Evolutionary conservation across 2,888 invertebrate species (phyloP), one percentile per base, ranked within the genome.

Genomic region (Sycophila texana): DNA sequence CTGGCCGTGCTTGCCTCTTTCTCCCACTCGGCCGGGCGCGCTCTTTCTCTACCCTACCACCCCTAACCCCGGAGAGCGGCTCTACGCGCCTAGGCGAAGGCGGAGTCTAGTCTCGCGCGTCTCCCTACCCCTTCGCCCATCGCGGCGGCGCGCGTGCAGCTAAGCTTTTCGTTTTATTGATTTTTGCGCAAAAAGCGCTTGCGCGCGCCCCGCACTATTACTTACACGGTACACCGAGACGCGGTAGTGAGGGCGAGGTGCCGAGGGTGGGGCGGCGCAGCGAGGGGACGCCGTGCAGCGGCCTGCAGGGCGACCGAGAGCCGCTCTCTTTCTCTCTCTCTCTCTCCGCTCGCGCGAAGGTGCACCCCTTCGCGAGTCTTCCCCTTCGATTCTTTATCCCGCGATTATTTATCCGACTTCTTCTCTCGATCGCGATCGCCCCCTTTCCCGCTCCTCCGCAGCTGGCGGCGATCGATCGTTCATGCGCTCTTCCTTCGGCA

Each of bases 91-190:
- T 89, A 89, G 89, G 87, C 86, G 89, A 90, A 90, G 90, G 90
- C 90, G 90, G 90, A 89, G 90, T 89, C 88, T 89, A 86, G 87
- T 86, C 85, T 18, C 30, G 26, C 61, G 30, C n/a, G 5, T 47
- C 86, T 85, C 85, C 83, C 83, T 65, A 51, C 53, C 74, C 30
- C 18, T 18, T 58, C 57, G 20, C 39, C 51, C 63, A 57, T 22
- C 58, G 22, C 47, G 16, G 53, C 53, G 53, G 77, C 83, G 78
- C 5, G 77, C 89, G 89, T 90, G 39, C 89, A 89, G 89, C 88
- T 87, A 89, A 89, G 89, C 89, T 90, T 90, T 90, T 90, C 89
- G 87, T 90, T 90, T 90, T 90, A 90, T 90, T 90, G 90, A 90
- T 90, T 90, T 90, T 90, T 90, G 39, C 89, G 88, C 87, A 74